phyloP scores from a whole-genome alignment of 2,113 vertebrate species.

The Perca fluviatilis region DNA sequence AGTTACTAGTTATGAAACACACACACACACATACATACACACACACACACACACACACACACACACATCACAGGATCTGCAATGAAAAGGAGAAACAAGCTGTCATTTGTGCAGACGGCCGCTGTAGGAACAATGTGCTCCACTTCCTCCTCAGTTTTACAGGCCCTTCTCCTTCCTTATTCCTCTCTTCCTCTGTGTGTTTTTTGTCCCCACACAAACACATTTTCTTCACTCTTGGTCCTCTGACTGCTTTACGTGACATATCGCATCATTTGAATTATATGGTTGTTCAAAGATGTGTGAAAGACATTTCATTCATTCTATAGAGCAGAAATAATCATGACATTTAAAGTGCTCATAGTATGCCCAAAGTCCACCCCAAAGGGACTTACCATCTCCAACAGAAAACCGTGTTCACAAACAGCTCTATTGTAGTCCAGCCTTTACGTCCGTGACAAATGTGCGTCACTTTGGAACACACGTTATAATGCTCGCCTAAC shows the following conservation, averaged over 20 bases:
- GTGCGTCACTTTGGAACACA: too few relatives aligned
- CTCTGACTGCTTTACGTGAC: neutral
- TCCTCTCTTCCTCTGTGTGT: conserved; percentile 13
- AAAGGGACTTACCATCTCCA: too few relatives aligned
- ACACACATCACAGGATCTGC: conserved; percentile 14
- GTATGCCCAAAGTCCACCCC: too few relatives aligned
- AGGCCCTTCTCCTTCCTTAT: conserved; percentile 19
- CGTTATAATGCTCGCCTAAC: too few relatives aligned
- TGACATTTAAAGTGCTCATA: too few relatives aligned
- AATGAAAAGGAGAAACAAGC: conserved; percentile 23
- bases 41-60: neutral
- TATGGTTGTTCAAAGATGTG: neutral
- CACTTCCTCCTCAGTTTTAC: conserved; percentile 41
- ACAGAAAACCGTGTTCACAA: too few relatives aligned
- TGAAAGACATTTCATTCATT: neutral
- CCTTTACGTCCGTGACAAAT: too few relatives aligned
- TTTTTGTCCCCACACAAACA: conserved; percentile 6
- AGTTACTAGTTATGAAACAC: too few relatives aligned
- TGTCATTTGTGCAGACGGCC: conserved; percentile 31
- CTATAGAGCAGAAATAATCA: neutral
- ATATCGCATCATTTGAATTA: conserved; percentile 8
- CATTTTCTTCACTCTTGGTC: neutral
- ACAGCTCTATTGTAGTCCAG: too few relatives aligned
- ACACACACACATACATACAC: too few relatives aligned
- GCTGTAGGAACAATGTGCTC: conserved; percentile 30